phyloP scores from a whole-genome alignment of 1,140 invertebrate genomes.

The Physella acuta region DNA sequence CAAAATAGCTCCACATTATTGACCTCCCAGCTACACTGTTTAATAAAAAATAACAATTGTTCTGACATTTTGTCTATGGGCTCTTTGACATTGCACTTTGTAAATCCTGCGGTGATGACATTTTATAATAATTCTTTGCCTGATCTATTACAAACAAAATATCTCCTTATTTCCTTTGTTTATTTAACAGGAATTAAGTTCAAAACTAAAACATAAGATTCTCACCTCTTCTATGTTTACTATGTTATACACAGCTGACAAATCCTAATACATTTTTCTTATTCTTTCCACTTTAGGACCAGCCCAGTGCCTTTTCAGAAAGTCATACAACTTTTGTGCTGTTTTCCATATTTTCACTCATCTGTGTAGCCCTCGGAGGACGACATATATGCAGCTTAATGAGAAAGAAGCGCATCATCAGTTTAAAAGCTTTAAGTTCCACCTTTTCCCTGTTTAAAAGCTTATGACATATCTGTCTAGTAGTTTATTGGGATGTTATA shows the following conservation, averaged over 20 bases:
- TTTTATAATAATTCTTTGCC: too few species aligned
- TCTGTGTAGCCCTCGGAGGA: constrained; percentile 33
- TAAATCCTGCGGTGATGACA: too few species aligned
- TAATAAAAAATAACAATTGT: too few species aligned
- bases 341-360: constrained; percentile 26
- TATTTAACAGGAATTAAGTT: too few species aligned
- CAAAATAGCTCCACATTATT: too few species aligned
- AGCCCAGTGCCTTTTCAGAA: constrained; percentile 25
- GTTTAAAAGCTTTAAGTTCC: constrained; percentile 42
- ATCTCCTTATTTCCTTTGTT: too few species aligned
- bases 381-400: constrained; percentile 29
- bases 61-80: too few species aligned
- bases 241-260: background rate
- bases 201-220: background rate
- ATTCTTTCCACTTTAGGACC: constrained; percentile 30
- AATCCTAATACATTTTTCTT: background rate
- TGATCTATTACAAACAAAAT: too few species aligned
- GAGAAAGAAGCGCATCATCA: constrained; percentile 38
- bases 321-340: constrained; percentile 30
- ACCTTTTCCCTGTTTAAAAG: constrained; percentile 31
- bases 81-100: too few species aligned
- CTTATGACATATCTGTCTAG: too few species aligned
- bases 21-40: too few species aligned
- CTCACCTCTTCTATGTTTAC: background rate
- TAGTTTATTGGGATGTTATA: too few species aligned